Base-by-base conservation (phyloP, 2,888 invertebrate genomes). In the Leptogaster cylindrica region DNA sequence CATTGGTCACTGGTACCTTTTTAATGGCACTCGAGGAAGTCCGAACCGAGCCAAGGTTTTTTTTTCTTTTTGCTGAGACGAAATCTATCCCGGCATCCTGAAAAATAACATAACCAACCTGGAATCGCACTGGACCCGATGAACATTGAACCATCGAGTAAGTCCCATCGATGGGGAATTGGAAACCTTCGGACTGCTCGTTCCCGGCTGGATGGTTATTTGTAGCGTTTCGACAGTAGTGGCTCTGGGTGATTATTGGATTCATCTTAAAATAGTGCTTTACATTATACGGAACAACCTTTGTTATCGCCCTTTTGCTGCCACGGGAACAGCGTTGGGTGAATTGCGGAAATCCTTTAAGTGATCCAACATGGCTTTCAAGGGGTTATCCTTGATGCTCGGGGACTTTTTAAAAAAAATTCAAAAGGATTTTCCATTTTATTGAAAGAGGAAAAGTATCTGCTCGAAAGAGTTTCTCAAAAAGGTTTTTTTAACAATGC, bases 101-200 rank as follows among this genome's bases (percentile, higher is more conserved):
- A 14, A 28, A 44, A 44, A 61, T 61, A 61, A 27, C 61, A 44
- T 44, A 44, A 61, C n/a, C n/a, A n/a, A n/a, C 61, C 61, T 44
- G 44, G 44, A 61, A 61, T 61, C 48, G 8, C 27, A 6, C 27
- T 48, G 48, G 48, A 48, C 27, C 2, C 48, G 25, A 25, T 48
- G 28, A 18, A 44, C 28, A 18, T 28, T 44, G 12, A 28, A 51
- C 28, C 51, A 31, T 28, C n/a, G 61, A 44, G 27, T 25, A 14
- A 20, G 41, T 27, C n/a, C n/a, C n/a, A n/a, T n/a, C n/a, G n/a
- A n/a, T n/a, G n/a, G n/a, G n/a, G n/a, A n/a, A n/a, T 46, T 20
- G 61, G 10, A 31, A 48, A 1, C 23, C 5, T 48, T 48, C 27
- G 25, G 23, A 25, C 27, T 23, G 18, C 28, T 44, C 28, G 61